Percentiles rank a stretch among this genome's conserved stretches.
These are phyloP conservation scores for Argyrosomus regius DNA, from an alignment of 2,797 vertebrate species.

Conservation along the genomic window DNA sequence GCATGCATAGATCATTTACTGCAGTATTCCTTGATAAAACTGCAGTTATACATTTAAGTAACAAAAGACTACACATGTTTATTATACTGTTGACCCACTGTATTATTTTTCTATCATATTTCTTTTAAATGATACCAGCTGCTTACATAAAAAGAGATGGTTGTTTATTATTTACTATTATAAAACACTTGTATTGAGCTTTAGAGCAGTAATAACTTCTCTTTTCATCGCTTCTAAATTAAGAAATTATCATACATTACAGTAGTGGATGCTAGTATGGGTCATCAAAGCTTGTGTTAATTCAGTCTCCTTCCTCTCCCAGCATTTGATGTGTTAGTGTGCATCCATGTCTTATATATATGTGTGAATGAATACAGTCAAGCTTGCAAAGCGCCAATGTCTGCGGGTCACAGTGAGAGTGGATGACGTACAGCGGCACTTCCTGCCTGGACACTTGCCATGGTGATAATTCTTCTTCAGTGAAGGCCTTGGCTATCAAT, in stretches of 20 bases:
- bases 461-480: slow-evolving; percentile 59
- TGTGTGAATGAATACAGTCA: slow-evolving; percentile 36
- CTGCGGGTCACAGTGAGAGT: slow-evolving; percentile 55
- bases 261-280: neutral
- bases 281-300: neutral
- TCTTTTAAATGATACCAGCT: slow-evolving; percentile 31
- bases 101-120: slow-evolving; percentile 7
- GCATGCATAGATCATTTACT: neutral
- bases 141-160: slow-evolving; percentile 36
- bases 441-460: slow-evolving; percentile 48
- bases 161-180: slow-evolving; percentile 17
- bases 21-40: neutral
- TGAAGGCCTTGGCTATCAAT: slow-evolving; percentile 68
- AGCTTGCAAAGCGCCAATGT: slow-evolving; percentile 35
- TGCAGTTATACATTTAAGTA: neutral
- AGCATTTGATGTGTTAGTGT: slow-evolving; percentile 11
- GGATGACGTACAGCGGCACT: slow-evolving; percentile 46
- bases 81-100: neutral
- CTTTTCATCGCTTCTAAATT: slow-evolving; percentile 23
- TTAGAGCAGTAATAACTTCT: slow-evolving; percentile 15
- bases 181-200: slow-evolving; percentile 27
- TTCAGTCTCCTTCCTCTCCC: slow-evolving; percentile 1
- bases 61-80: slow-evolving; percentile 4
- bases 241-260: neutral
- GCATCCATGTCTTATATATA: neutral